Base-by-base conservation (phyloP, 2,113 vertebrate species). In the Antechinus stuartii region DNA sequence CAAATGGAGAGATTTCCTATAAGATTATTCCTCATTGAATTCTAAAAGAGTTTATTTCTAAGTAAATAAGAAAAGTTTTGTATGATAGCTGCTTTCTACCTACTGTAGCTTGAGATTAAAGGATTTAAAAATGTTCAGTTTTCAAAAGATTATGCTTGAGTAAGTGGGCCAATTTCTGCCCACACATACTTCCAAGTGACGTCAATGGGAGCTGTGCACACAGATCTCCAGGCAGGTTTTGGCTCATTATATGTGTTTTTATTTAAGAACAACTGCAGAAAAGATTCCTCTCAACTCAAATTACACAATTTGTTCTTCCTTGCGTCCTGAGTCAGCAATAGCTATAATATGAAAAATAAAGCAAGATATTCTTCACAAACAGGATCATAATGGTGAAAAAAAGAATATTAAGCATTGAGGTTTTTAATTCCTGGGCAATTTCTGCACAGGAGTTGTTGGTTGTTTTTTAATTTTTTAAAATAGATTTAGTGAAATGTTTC, bases 221-320 rank as follows among this genome's bases (percentile, higher is more conserved):
- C 96, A 97, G 97, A 97, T 97, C 97, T 97, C 98, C 97, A 96
- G 97, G 97, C 98, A 96, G 97, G 98, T 96, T 97, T 97, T 98
- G 98, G 98, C 98, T 98, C 96, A 94, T 96, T 97, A 96, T 98
- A 97, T 97, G 96, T 96, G 96, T 93, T 0, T 52, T 93, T 90
- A 92, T 93, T 96, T 96, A 97, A 98, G 97, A 98, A 97, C 97
- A 98, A 98, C 97, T 98, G 96, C 97, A 97, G 97, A 97, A 98
- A 97, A 97, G 97, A 97, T 97, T 98, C 96, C 97, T 96, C 96
- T 97, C 97, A 97, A 96, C 98, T 98, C 96, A 97, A 96, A 97
- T 98, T 98, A 98, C 97, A 98, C 98, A 98, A 97, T 98, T 98
- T 97, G 97, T 97, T 98, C 97, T 97, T 97, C 96, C 97, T 54